phyloP scores from a whole-genome alignment of 1,140 invertebrate species.

The Lepeophtheirus salmonis region DNA sequence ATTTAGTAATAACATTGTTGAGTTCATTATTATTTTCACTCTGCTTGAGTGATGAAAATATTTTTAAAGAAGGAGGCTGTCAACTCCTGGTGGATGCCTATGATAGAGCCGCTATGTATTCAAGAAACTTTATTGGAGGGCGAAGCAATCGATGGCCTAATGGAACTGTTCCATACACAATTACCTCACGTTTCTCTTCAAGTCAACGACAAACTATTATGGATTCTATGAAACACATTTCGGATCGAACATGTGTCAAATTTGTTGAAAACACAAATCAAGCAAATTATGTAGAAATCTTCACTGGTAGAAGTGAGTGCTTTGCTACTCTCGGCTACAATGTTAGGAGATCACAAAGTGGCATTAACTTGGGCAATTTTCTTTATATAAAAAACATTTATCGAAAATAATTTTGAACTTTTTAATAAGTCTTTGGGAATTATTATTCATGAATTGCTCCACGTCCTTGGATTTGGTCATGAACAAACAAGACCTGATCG shows the following conservation, averaged over 20 bases:
- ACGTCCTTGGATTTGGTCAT: slow-evolving; percentile 29
- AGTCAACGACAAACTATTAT: neutral
- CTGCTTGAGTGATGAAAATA: too few relatives aligned
- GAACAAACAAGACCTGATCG: slow-evolving; percentile 30
- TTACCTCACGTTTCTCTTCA: neutral
- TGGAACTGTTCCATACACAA: neutral
- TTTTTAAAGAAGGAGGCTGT: too few relatives aligned
- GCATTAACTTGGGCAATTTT: neutral
- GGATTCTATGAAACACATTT: neutral
- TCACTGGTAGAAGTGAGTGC: neutral
- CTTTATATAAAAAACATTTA: neutral
- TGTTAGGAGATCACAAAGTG: neutral
- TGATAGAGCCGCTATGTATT: too few relatives aligned
- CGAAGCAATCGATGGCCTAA: neutral
- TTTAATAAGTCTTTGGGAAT: too few relatives aligned
- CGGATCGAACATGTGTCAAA: neutral
- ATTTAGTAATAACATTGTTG: too few relatives aligned
- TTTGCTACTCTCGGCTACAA: neutral
- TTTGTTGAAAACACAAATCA: neutral
- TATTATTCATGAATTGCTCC: slow-evolving; percentile 26
- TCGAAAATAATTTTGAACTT: neutral
- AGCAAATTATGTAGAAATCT: neutral
- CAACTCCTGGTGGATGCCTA: too few relatives aligned
- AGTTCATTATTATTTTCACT: too few relatives aligned
- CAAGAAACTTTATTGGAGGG: too few relatives aligned